A percentile compares a stretch with the other conserved stretches of the same genome.
Evolutionary conservation across 2,888 invertebrate genomes (phyloP).

Genomic region (Balanococcus diminutus): DNA sequence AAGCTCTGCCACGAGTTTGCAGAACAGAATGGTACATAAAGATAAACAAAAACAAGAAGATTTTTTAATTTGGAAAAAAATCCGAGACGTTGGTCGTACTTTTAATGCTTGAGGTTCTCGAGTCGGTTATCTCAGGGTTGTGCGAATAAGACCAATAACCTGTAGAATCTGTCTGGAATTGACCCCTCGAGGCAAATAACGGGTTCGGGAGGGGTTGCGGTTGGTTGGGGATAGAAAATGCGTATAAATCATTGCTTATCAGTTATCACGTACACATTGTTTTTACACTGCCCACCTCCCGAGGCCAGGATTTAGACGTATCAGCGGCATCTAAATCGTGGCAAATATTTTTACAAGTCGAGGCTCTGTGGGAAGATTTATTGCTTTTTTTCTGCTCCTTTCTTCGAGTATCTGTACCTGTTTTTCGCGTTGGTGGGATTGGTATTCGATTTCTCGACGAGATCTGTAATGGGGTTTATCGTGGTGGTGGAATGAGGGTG

Average conservation of each 20-base stretch:
- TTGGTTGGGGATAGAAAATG: not conserved
- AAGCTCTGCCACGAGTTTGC: not conserved
- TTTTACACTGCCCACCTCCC: not conserved
- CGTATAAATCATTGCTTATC: not conserved
- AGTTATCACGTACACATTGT: not conserved
- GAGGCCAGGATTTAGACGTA: not conserved
- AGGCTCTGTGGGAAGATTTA: not conserved
- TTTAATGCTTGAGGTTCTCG: no score
- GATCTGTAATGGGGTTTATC: no score
- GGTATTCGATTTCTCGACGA: not conserved
- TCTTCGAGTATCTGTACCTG: not conserved
- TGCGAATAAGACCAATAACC: no score
- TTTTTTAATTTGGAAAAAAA: no score
- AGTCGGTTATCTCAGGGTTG: no score
- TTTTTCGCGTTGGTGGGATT: not conserved
- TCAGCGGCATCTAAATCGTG: not conserved
- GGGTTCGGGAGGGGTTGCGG: not conserved
- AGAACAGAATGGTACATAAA: no score
- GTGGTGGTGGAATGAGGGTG: no score
- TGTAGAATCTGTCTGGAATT: not conserved
- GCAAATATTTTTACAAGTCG: not conserved
- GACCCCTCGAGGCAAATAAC: constrained; percentile 5
- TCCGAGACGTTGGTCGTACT: no score
- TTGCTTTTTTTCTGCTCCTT: not conserved
- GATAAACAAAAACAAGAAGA: no score